Percentiles rank a stretch among this genome's conserved stretches.
Evolutionary conservation across 2,113 vertebrate species (phyloP).

Genomic region (Pygoscelis adeliae): DNA sequence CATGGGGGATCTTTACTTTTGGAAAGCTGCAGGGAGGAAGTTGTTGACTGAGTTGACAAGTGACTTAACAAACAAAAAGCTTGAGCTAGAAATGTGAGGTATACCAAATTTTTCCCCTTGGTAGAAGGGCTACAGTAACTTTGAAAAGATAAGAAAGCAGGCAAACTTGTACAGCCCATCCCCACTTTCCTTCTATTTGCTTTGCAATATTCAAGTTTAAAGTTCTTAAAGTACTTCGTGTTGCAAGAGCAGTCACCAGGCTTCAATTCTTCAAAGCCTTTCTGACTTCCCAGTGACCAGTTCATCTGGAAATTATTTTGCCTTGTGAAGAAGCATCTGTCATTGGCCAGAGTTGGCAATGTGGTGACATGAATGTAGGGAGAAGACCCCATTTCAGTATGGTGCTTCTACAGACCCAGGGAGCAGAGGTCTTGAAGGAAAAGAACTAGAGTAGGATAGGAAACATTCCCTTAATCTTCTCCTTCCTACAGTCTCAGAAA

Average conservation of each 20-base stretch:
- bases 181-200: conserved; percentile 13
- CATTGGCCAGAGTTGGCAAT: not conserved
- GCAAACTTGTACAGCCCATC: not conserved
- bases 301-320: not conserved
- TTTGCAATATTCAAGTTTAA: conserved; percentile 13
- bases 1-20: not conserved
- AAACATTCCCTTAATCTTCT: not conserved
- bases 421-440: not conserved
- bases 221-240: not conserved
- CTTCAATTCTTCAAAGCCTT: not conserved
- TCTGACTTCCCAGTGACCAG: not conserved
- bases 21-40: not conserved
- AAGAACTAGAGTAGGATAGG: not conserved
- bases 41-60: not conserved
- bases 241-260: not conserved
- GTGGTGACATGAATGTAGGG: not conserved
- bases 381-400: not conserved
- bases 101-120: not conserved
- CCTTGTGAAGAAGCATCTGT: not conserved
- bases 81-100: not conserved
- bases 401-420: not conserved
- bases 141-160: not conserved
- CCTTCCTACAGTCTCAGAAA: not conserved
- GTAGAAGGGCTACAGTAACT: not conserved
- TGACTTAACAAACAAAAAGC: not conserved